phyloP scores from a whole-genome alignment of 2,797 vertebrate genomes.

The Hippocampus kuda region DNA sequence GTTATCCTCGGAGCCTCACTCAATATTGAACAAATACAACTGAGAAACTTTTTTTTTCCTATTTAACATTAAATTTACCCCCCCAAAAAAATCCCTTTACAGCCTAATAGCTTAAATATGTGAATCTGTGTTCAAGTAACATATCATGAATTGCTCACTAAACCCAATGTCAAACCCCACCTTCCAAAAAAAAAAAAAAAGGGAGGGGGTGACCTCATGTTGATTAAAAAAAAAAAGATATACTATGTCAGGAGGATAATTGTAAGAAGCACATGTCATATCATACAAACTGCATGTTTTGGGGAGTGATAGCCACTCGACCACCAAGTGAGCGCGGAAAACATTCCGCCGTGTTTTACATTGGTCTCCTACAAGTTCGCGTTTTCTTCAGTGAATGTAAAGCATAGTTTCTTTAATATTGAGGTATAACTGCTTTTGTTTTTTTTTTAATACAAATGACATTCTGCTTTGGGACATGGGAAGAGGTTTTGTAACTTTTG shows the following conservation, averaged over 20 bases:
- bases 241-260: not conserved
- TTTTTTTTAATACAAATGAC: not conserved
- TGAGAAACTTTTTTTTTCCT: not conserved
- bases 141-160: not conserved
- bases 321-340: not conserved
- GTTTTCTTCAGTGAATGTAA: not conserved
- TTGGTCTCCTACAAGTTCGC: not conserved
- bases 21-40: constrained; percentile 6
- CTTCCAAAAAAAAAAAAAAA: not conserved
- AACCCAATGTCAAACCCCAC: not conserved
- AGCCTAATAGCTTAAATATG: not conserved
- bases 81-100: not conserved
- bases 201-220: not conserved
- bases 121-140: not conserved
- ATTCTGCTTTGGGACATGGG: not conserved
- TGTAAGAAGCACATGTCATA: not conserved
- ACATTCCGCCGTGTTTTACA: not conserved
- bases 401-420: not conserved
- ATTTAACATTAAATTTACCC: not conserved
- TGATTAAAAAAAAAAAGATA: not conserved
- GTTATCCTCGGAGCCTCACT: constrained; percentile 47
- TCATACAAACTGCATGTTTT: not conserved
- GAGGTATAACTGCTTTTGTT: not conserved
- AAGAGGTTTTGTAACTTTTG: not conserved
- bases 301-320: not conserved